Evolutionary conservation across 2,888 invertebrate genomes (phyloP), one percentile per base, ranked within the genome.

Genomic region (Orthonevra nobilis): DNA sequence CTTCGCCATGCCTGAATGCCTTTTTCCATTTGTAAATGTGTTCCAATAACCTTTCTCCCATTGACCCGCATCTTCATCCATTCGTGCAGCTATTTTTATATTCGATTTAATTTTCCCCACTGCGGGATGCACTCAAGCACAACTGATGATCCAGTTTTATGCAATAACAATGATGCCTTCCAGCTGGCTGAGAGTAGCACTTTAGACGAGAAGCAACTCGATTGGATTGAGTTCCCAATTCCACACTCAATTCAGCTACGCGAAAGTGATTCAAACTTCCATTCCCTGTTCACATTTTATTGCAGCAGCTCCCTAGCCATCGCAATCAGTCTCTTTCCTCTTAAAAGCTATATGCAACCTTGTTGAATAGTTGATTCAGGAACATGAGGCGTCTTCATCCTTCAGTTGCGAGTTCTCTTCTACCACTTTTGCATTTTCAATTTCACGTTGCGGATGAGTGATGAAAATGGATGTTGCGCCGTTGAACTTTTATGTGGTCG

Each of bases 371-470:
- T 56, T 61, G 61, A 38, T 75, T 52, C 60, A 32, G 26, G 15
- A 19, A 50, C 15, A 3, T 5, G n/a, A 30, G 42, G 15, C 15
- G 20, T 28, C 17, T 42, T 72, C 23, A 6, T 48, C n/a, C 28
- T 23, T 7, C 23, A 4, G 23, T 23, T 23, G n/a, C n/a, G n/a
- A n/a, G 23, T 23, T 23, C 23, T 5, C 23, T 23, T 23, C 23
- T 23, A 5, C 23, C 23, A n/a, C 10, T 63, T 60, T 38, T 46
- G 68, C 46, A 68, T 74, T 77, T 72, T 54, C 64, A 77, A 75
- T 77, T 77, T 72, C 64, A 64, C 72, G 46, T 48, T 48, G 58
- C 46, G 52, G 46, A 60, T 66, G 77, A 70, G 64, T 72, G 72
- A 72, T 66, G 60, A 54, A 42, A 79, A 66, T 60, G 60, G 46